Conservation (phyloP, 2,797 vertebrate genomes). For the Sebastes wilsoni region DNA sequence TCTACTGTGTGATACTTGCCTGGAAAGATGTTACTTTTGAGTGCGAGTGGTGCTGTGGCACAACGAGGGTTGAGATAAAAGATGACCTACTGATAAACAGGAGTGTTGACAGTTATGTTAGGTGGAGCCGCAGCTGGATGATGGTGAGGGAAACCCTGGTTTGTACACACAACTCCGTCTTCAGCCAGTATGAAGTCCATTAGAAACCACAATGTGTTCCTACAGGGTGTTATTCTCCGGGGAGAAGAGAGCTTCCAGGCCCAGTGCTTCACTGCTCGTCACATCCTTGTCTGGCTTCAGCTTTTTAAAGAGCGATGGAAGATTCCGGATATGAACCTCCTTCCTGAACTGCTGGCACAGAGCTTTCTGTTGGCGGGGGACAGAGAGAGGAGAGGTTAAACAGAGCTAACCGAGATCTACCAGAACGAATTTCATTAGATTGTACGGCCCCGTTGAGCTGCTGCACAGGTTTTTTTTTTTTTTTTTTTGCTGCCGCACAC, state of each 20-base stretch:
- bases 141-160: slow-evolving; percentile 1
- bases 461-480: slow-evolving; percentile 4
- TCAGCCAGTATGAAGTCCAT: slow-evolving; percentile 41
- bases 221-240: slow-evolving; percentile 50
- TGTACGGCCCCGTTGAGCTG: slow-evolving; percentile 32
- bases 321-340: slow-evolving; percentile 98
- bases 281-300: slow-evolving; percentile 87
- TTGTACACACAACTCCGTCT: slow-evolving; percentile 25
- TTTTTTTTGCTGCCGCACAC: slow-evolving; percentile 23
- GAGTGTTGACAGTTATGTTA: slow-evolving; percentile 48
- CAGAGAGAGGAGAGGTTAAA: slow-evolving; percentile 48
- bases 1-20: background rate
- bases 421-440: slow-evolving; percentile 57
- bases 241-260: slow-evolving; percentile 68
- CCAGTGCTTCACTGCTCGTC: slow-evolving; percentile 61
- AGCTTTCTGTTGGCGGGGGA: slow-evolving; percentile 87
- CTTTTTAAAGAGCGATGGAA: slow-evolving; percentile 96
- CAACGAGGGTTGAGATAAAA: slow-evolving; percentile 10
- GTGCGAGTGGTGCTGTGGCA: background rate
- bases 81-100: background rate
- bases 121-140: background rate
- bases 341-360: slow-evolving; percentile 98
- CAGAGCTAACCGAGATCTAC: slow-evolving; percentile 22
- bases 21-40: background rate
- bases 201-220: slow-evolving; percentile 5